These are phyloP conservation scores for Lineus longissimus DNA, from an alignment of 1,140 invertebrate genomes.

Conservation along the genomic window DNA sequence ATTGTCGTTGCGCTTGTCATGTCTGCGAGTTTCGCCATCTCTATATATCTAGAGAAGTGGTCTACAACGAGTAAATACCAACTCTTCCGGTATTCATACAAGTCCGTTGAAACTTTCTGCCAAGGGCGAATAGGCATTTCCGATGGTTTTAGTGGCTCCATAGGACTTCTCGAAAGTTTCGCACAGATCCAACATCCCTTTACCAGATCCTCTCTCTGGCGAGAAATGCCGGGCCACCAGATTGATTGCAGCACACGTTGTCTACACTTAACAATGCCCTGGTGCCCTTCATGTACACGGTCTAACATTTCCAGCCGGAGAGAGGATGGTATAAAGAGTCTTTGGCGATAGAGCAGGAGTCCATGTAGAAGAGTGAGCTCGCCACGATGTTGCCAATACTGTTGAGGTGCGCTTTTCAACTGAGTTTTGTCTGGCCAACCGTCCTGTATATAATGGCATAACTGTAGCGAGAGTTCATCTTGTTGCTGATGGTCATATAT, in stretches of 20 bases:
- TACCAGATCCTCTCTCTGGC: slow-evolving; percentile 52
- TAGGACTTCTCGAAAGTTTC: slow-evolving; percentile 7
- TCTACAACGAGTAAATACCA: not conserved
- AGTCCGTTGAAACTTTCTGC: not conserved
- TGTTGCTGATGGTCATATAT: not conserved
- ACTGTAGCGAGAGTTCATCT: not conserved
- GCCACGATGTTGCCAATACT: slow-evolving; percentile 37
- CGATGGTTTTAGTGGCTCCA: not conserved
- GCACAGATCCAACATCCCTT: slow-evolving; percentile 46
- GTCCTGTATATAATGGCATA: not conserved
- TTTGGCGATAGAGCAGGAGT: slow-evolving; percentile 37
- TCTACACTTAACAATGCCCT: slow-evolving; percentile 51
- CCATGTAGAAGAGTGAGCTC: slow-evolving; percentile 40
- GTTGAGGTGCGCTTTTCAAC: slow-evolving; percentile 25
- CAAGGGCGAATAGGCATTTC: not conserved
- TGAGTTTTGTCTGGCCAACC: slow-evolving; percentile 50
- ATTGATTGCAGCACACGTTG: slow-evolving; percentile 42
- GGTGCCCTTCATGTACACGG: slow-evolving; percentile 51
- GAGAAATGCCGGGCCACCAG: slow-evolving; percentile 52
- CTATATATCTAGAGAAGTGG: not conserved
- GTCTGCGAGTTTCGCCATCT: not conserved
- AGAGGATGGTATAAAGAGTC: slow-evolving; percentile 44
- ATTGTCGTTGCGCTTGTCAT: not conserved
- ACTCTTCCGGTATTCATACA: not conserved
- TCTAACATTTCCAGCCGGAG: slow-evolving; percentile 42